Conservation (phyloP, 2,113 vertebrate genomes). For the Lampris incognitus region DNA sequence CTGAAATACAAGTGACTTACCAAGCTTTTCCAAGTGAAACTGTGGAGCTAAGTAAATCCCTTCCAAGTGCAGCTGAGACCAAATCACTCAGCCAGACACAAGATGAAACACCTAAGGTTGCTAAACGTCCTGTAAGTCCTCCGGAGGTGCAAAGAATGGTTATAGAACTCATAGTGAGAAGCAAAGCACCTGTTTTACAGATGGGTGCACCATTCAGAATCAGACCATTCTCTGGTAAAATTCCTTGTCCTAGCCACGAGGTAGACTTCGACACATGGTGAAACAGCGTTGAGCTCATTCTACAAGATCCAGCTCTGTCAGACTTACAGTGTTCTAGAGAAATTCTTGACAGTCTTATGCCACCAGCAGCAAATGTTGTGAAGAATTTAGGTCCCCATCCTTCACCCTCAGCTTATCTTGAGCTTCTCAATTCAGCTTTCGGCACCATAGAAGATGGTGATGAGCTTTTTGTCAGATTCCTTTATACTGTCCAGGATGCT, state of each 20-base stretch:
- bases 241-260: slow-evolving; percentile 14
- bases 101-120: background rate
- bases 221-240: slow-evolving; percentile 29
- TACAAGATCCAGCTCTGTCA: slow-evolving; percentile 26
- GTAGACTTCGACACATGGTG: slow-evolving; percentile 35
- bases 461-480: background rate
- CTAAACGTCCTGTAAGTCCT: background rate
- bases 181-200: background rate
- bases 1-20: background rate
- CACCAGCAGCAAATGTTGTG: slow-evolving; percentile 19
- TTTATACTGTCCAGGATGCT: slow-evolving; percentile 19
- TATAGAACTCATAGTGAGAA: slow-evolving; percentile 8
- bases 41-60: background rate
- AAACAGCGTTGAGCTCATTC: slow-evolving; percentile 5
- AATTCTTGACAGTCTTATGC: slow-evolving; percentile 25
- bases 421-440: slow-evolving; percentile 1
- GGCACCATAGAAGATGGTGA: no score
- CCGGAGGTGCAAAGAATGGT: slow-evolving; percentile 25
- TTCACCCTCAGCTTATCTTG: slow-evolving; percentile 17
- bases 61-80: background rate
- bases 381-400: slow-evolving; percentile 24
- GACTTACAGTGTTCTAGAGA: slow-evolving; percentile 8
- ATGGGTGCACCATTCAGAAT: slow-evolving; percentile 10
- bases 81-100: background rate
- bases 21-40: background rate